A percentile compares a stretch with the other conserved stretches of the same genome.
These are phyloP conservation scores for Malurus elegans DNA, from an alignment of 2,113 vertebrate genomes.

Conservation along the genomic window DNA sequence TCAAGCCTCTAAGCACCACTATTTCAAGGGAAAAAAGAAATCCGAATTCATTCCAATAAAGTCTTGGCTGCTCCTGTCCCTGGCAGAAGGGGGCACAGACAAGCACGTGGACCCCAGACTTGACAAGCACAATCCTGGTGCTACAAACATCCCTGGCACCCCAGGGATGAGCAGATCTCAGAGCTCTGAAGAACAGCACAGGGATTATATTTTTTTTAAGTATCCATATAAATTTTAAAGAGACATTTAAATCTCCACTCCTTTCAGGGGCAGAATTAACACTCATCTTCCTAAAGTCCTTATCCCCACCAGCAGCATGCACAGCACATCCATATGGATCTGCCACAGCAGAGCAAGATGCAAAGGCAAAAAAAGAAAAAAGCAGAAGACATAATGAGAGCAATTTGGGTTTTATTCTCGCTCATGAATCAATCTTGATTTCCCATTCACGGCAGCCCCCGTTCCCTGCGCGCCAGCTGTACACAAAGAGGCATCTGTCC, in stretches of 20 bases:
- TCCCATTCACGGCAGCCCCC: neutral
- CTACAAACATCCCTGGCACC: neutral
- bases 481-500: constrained; percentile 26
- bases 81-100: neutral
- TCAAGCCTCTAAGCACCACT: neutral
- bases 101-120: neutral
- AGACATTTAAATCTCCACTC: neutral
- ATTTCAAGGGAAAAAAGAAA: neutral
- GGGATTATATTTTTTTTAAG: neutral
- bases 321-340: neutral
- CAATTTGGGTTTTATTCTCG: constrained; percentile 37
- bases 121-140: neutral
- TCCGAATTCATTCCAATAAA: neutral
- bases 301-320: neutral
- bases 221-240: neutral
- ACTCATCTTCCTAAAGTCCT: neutral
- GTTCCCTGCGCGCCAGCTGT: neutral
- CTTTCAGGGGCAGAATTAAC: neutral
- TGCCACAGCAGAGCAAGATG: neutral
- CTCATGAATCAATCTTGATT: constrained; percentile 39
- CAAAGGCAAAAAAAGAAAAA: neutral
- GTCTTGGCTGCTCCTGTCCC: neutral
- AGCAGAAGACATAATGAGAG: neutral
- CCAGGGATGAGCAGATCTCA: neutral
- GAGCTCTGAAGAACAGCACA: neutral